A percentile compares a stretch with the other conserved stretches of the same genome.
phyloP scores from a whole-genome alignment of 2,797 vertebrate species.

The Gastrophryne carolinensis region DNA sequence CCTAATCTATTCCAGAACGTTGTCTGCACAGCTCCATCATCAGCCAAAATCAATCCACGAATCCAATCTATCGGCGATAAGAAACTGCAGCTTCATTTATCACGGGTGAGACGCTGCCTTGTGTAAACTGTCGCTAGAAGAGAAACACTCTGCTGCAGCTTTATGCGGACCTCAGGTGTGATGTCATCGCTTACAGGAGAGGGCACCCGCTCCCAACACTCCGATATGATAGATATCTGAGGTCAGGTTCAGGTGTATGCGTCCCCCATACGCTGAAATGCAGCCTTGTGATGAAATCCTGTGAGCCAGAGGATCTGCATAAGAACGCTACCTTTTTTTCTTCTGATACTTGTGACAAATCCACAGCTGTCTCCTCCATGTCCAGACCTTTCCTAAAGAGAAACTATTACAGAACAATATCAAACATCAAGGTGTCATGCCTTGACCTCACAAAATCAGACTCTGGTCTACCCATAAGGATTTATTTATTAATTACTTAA shows the following conservation, averaged over 20 bases:
- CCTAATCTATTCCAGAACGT: not conserved
- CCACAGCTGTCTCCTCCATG: too few relatives aligned
- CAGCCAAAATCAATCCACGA: not conserved
- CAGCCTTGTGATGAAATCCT: not conserved
- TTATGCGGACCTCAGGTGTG: not conserved
- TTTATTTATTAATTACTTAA: too few relatives aligned
- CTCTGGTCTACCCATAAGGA: too few relatives aligned
- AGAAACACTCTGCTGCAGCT: too few relatives aligned
- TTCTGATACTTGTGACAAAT: too few relatives aligned
- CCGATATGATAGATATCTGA: not conserved
- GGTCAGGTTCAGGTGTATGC: not conserved
- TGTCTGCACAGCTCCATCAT: not conserved
- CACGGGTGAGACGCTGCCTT: not conserved
- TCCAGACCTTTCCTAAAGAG: too few relatives aligned
- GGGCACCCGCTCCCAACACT: not conserved
- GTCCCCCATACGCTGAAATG: not conserved
- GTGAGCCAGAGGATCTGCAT: not conserved
- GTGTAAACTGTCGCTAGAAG: not conserved
- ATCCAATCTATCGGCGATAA: not conserved
- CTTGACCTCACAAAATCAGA: too few relatives aligned
- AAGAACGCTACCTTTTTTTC: too few relatives aligned
- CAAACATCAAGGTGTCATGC: too few relatives aligned
- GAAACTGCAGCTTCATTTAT: not conserved
- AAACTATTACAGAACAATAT: too few relatives aligned
- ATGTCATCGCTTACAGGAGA: not conserved